Conservation (phyloP, 2,888 invertebrate species). For the Tipula unca region DNA sequence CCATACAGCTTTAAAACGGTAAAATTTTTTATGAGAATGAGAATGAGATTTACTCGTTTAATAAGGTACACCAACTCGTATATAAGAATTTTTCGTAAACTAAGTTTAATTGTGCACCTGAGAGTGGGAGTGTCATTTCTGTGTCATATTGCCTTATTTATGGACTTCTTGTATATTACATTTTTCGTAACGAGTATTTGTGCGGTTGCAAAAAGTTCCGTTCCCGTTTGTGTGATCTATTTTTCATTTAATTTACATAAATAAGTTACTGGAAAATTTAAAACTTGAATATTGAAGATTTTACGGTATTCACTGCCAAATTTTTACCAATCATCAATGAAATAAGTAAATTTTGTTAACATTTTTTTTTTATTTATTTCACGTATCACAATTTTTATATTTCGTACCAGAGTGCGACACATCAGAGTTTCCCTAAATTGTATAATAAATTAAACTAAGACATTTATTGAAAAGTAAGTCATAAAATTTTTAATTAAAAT, state of each 20-base stretch:
- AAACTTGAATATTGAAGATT: too few species aligned
- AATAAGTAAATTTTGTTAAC: too few species aligned
- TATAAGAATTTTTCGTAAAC: neutral
- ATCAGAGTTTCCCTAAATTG: too few species aligned
- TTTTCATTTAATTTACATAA: neutral
- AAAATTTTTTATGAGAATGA: neutral
- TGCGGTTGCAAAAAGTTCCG: neutral
- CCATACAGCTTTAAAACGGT: neutral
- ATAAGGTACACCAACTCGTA: neutral
- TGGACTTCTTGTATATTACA: neutral
- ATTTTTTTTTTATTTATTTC: too few species aligned
- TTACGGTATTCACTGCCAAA: too few species aligned
- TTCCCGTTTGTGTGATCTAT: neutral
- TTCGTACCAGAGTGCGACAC: too few species aligned
- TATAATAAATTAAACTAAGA: too few species aligned
- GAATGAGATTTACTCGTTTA: neutral
- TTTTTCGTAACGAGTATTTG: neutral
- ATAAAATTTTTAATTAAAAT: too few species aligned
- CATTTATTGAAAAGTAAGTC: too few species aligned
- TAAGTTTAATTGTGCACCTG: neutral
- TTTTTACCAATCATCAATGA: too few species aligned
- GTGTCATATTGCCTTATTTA: neutral
- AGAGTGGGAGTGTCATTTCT: neutral
- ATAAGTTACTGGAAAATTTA: too few species aligned
- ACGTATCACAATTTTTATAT: too few species aligned